These are phyloP conservation scores for Trypoxylon attenuatum DNA, from an alignment of 2,888 invertebrate genomes.

Conservation along the genomic window DNA sequence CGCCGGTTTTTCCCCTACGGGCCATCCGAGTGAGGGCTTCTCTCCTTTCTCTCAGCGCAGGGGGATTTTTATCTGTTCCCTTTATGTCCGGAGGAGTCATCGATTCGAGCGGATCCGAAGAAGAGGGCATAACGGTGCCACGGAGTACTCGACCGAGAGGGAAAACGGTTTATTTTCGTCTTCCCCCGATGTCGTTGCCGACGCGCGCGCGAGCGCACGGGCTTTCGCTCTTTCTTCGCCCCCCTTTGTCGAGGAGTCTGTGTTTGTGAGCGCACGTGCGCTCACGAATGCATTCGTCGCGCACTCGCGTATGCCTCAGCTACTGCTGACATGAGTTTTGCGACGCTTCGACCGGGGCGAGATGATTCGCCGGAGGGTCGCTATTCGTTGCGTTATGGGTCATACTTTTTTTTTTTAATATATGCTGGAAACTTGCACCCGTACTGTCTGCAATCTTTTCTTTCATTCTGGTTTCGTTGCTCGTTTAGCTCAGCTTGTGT, in stretches of 20 bases:
- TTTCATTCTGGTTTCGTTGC: too few species aligned
- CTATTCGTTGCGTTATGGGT: neutral
- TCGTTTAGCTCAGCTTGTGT: too few species aligned
- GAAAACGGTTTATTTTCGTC: slow-evolving; percentile 37
- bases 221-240: slow-evolving; percentile 1
- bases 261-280: neutral
- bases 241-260: neutral
- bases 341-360: slow-evolving; percentile 11
- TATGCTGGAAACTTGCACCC: too few species aligned
- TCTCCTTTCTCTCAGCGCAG: slow-evolving; percentile 26
- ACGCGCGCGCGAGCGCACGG: neutral
- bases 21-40: slow-evolving; percentile 28
- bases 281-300: too few species aligned
- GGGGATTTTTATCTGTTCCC: slow-evolving; percentile 44
- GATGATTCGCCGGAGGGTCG: slow-evolving; percentile 10
- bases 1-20: slow-evolving; percentile 33
- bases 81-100: slow-evolving; percentile 36
- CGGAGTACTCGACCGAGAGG: slow-evolving; percentile 10
- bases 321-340: too few species aligned
- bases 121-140: slow-evolving; percentile 15
- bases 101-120: slow-evolving; percentile 29
- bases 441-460: too few species aligned
- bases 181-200: slow-evolving; percentile 9
- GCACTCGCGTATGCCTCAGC: too few species aligned
- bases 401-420: neutral